A percentile compares a stretch with the other conserved stretches of the same genome.
phyloP scores from a whole-genome alignment of 1,140 invertebrate genomes.

The Diplogasteroides magnus region DNA sequence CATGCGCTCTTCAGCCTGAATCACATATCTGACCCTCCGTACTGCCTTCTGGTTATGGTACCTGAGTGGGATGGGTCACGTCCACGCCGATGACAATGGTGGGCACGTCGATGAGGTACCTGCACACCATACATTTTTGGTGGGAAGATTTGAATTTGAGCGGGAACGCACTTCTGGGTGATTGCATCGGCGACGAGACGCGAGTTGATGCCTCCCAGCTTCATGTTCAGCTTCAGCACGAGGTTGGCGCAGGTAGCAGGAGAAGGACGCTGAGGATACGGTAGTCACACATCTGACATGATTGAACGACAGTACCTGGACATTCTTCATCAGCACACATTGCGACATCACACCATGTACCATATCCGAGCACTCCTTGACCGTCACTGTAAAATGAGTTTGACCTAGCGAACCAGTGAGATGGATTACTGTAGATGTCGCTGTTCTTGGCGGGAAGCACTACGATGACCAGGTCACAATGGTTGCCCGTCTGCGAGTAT shows the following conservation, averaged over 20 bases:
- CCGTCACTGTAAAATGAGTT: conserved; percentile 48
- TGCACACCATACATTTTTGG: too few species aligned
- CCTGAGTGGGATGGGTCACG: conserved; percentile 52
- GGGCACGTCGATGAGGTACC: conserved; percentile 48
- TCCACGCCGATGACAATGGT: conserved; percentile 76
- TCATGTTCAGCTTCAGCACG: conserved; percentile 77
- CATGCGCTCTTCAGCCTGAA: conserved; percentile 60
- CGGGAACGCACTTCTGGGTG: conserved; percentile 18
- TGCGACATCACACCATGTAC: conserved; percentile 73
- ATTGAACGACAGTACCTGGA: conserved; percentile 47
- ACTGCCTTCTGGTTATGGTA: too few species aligned
- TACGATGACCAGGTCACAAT: conserved; percentile 42
- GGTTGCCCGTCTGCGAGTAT: conserved; percentile 17
- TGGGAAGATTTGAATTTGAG: conserved; percentile 10
- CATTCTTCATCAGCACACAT: conserved; percentile 68
- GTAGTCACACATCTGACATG: too few species aligned
- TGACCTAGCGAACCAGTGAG: not conserved
- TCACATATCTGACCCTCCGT: too few species aligned
- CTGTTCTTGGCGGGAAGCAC: conserved; percentile 40
- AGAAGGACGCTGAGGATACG: conserved; percentile 72
- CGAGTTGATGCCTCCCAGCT: conserved; percentile 78
- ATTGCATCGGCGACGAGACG: conserved; percentile 56
- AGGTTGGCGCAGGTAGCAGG: conserved; percentile 66
- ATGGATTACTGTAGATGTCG: conserved; percentile 41
- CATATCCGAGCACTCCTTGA: conserved; percentile 74